Base-by-base conservation (phyloP, 2,113 vertebrate species). In the Amblyopsis rosae region DNA sequence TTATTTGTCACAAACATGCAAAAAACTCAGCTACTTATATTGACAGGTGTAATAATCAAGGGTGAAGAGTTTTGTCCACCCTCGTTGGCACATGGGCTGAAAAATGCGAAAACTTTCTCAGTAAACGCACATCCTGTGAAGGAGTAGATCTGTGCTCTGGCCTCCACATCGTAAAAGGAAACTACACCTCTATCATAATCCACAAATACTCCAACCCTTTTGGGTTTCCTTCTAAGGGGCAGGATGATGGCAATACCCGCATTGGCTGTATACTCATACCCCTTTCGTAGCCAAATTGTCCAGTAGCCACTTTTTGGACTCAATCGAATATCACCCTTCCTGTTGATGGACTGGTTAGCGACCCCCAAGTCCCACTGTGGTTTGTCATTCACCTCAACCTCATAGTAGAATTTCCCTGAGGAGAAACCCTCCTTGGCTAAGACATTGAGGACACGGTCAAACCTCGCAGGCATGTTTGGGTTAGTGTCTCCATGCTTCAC, bases 341-440 rank as follows among this genome's bases (percentile, higher is more conserved):
- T 83, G 71, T 79, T 79, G 53, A 86, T 81, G 35, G 35, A 82
- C 50, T 78, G n/a, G 1, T 48, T 76, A 6, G 56, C 80, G 3
- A 86, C 75, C 61, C 86, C 86, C 1, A 87, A 35, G 50, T 74
- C 61, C 84, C 88, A 86, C 11, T 80, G 59, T 0, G 76, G 79
- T 66, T 87, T 88, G 60, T 58, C 71, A 59, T 72, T 80, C 3
- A 87, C 80, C 66, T 79, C 70, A 35, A 83, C 82, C 56, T 88
- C 82, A 13, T 71, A 87, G 69, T 87, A 88, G 53, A 79, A 81
- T 59, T 63, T 85, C 50, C 80, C 76, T 0, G 62, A 45, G 7
- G 65, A 51, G 67, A 89, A 84, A 12, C 78, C 67, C 41, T 85
- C 55, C 12, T 75, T 86, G 17, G 76, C 86, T 16, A 88, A 51